Conservation (phyloP, 2,888 invertebrate genomes). For the Stramonita haemastoma region DNA sequence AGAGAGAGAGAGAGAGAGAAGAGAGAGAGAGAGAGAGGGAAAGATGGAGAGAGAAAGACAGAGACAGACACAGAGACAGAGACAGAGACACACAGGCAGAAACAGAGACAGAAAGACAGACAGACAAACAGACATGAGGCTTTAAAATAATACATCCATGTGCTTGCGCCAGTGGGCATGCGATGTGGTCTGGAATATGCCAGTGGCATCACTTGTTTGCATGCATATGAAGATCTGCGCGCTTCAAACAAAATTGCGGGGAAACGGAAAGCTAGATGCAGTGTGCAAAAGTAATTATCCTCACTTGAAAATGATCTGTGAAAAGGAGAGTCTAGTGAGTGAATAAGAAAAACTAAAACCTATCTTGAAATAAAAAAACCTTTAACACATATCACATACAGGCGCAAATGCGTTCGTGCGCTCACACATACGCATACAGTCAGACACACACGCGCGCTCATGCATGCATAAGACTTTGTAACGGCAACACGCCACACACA, state of each 20-base stretch:
- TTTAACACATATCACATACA: too few species aligned
- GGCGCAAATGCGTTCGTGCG: too few species aligned
- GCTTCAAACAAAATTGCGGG: background rate
- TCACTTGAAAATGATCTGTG: too few species aligned
- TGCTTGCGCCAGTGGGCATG: background rate
- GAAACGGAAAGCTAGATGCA: too few species aligned
- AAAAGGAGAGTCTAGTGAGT: too few species aligned
- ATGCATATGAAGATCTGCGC: background rate
- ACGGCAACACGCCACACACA: too few species aligned
- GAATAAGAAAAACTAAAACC: too few species aligned
- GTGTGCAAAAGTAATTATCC: too few species aligned
- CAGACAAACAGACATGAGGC: background rate
- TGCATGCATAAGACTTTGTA: background rate
- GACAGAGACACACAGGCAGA: slow-evolving; percentile 41
- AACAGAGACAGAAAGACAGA: background rate
- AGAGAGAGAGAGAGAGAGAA: background rate
- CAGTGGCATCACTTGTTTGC: background rate
- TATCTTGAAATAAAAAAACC: too few species aligned
- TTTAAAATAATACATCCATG: background rate
- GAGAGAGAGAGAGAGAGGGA: background rate
- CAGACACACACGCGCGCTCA: background rate
- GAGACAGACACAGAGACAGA: slow-evolving; percentile 47
- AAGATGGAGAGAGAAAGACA: slow-evolving; percentile 46
- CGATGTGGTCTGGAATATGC: background rate
- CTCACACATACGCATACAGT: background rate